Evolutionary conservation across 2,888 invertebrate genomes (phyloP), one percentile per base, ranked within the genome.

Genomic region (Mactromeris polynyma): DNA sequence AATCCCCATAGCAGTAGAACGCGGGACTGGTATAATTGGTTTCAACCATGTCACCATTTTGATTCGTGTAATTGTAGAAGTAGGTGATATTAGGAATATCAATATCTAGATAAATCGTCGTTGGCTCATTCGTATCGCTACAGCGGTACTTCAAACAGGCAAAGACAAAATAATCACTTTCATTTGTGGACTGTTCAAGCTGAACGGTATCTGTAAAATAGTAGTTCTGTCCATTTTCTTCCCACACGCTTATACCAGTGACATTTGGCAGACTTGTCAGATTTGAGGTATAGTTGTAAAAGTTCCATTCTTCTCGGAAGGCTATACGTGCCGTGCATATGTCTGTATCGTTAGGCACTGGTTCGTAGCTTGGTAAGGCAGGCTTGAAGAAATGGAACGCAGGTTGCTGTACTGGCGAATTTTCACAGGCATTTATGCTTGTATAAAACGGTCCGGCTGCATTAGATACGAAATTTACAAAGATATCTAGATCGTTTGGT

Each of bases 311-410:
- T 4, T 78, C 85, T 33, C 21, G 19, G 19, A 89, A 83, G 14
- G 21, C 73, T 36, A 89, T 51, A 31, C 89, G 64, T 17, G 86
- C 89, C n/a, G 89, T 89, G 40, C 89, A 89, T 7, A 89, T 51
- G 11, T 86, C 46, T 21, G 83, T 79, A n/a, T 58, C 86, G 19
- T 69, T 83, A 19, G 89, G 86, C 9, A 83, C 54, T 11, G 89
- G 89, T 51, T 58, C 81, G 36, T 89, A 89, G 42, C 86, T 86
- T 26, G 89, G 89, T 54, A 78, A 40, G 11, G 64, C 58, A 0
- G 83, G 81, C 40, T 89, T 89, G n/a, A 77, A 54, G 77, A 89
- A 89, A 51, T 89, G 89, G 21, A 89, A 77, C 1, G 89, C 89
- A 9, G 89, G 81, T 38, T 84, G 80, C 9, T 40, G 33, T 21